Evolutionary conservation across 2,113 vertebrate genomes (phyloP).

Genomic region (Hypanus sabinus): DNA sequence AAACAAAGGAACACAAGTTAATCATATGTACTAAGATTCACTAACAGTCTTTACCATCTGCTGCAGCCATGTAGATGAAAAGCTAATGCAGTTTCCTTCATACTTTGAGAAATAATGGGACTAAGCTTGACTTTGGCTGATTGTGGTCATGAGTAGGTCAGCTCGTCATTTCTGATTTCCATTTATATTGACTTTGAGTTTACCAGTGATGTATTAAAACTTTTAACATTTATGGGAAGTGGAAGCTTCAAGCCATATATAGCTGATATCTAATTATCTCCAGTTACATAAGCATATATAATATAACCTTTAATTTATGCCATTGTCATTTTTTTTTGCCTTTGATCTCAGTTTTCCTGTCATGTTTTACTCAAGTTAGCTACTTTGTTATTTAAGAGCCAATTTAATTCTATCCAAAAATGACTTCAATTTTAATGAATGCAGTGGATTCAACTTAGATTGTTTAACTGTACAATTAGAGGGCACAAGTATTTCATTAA

Average conservation of each 20-base stretch:
- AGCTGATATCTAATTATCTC: neutral
- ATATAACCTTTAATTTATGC: neutral
- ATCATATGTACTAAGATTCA: neutral
- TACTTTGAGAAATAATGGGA: neutral
- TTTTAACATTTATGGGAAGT: neutral
- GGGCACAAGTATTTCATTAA: neutral
- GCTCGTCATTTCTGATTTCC: neutral
- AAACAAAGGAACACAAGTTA: neutral
- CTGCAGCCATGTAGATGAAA: neutral
- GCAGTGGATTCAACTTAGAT: neutral
- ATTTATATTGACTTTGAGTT: neutral
- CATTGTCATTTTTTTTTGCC: neutral
- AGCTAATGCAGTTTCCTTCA: neutral
- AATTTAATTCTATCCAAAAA: neutral
- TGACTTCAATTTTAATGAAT: neutral
- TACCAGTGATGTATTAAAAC: neutral
- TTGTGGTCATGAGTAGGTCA: no score
- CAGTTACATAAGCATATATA: neutral
- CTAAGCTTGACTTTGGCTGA: neutral
- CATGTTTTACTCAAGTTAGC: neutral
- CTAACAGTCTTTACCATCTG: neutral
- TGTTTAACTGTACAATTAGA: neutral
- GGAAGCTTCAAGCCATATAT: neutral
- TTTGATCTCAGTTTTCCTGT: neutral
- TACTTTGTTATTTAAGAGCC: neutral